Base-by-base conservation (phyloP, 2,113 vertebrate species). In the Poecilia latipinna region DNA sequence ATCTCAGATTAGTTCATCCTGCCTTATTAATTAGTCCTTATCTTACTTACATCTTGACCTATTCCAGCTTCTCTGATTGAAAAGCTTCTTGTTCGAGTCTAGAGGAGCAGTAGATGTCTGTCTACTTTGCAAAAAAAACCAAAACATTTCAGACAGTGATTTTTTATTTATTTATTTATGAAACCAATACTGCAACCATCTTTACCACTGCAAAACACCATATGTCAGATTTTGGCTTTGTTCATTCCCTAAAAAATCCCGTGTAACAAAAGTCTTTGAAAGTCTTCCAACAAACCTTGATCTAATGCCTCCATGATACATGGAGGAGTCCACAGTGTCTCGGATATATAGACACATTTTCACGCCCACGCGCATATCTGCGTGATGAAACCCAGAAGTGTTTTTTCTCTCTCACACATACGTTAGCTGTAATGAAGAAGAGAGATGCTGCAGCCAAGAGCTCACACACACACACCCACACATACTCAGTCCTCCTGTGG, bases 401-500 rank as follows among this genome's bases (percentile, higher is more conserved):
- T 8, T 61, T 68, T 54, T 51, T 71, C 70, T 65, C 28, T 17
- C 37, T 64, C 32, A 51, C 33, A 67, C 26, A 73, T 54, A 26
- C 5, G 4, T 33, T 33, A 39, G 75, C 61, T 31, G 12, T 37
- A 48, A 65, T 61, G 57, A 83, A 22, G 73, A 61, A 65, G 65
- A 71, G 51, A 48, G 0, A 0, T 26, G 60, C 44, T 51, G 54
- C 29, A 75, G 62, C 24, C 70, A 35, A 32, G n/a, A 28, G 42
- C 74, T 68, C 61, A 82, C 75, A 35, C 39, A 32, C 26, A 57
- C 70, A 67, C 39, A 70, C 39, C 32, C 39, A 65, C 48, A 68
- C 60, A 64, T 26, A 62, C 33, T 28, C 33, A 13, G 4, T 24
- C 42, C 61, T 86, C 83, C 73, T 51, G 28, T 70, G 80, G 75